Evolutionary conservation across 2,113 vertebrate genomes (phyloP), one percentile per base, ranked within the genome.

Genomic region (Crypturellus undulatus): DNA sequence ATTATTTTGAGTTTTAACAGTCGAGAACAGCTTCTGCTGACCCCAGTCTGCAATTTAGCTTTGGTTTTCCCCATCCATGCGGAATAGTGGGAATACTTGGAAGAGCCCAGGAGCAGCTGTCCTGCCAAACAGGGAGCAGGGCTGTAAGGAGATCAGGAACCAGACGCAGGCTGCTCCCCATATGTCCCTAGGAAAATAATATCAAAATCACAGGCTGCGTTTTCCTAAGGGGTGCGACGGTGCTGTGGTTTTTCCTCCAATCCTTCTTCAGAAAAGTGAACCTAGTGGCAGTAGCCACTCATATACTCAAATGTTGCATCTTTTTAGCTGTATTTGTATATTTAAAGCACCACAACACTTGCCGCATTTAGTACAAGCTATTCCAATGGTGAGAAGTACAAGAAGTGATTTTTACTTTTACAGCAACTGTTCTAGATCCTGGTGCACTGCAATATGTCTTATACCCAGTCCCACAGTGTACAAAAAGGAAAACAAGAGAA

Each of bases 81-180:
- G 91, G 78, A 93, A 96, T 49, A 95, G 94, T 26, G 19, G 91
- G 63, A 94, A 94, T 86, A 54, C 89, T 96, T 97, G 84, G 96
- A 87, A 89, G 60, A 70, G 77, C 79, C 69, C 47, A 72, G 19
- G 75, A 94, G 93, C 97, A 98, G 97, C 97, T 98, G 97, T 92
- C 87, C 89, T 90, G 96, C 96, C 96, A 95, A 97, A 97, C 82
- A 92, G 95, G 93, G 97, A 94, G 64, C 56, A 79, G 79, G 30
- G 92, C 94, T 95, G 96, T 96, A 98, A 97, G 95, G 96, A 77
- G 95, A 98, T 95, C 93, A 84, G 79, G 40, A 80, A 71, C 65
- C 16, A 7, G 92, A 20, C 82, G 34, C 67, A 84, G 92, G 91
- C 67, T 91, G 89, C 93, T 95, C 89, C 95, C 24, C 1, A 75